A percentile compares a stretch with the other conserved stretches of the same genome.
These are phyloP conservation scores for Atherix ibis DNA, from an alignment of 2,888 invertebrate species.

Conservation along the genomic window DNA sequence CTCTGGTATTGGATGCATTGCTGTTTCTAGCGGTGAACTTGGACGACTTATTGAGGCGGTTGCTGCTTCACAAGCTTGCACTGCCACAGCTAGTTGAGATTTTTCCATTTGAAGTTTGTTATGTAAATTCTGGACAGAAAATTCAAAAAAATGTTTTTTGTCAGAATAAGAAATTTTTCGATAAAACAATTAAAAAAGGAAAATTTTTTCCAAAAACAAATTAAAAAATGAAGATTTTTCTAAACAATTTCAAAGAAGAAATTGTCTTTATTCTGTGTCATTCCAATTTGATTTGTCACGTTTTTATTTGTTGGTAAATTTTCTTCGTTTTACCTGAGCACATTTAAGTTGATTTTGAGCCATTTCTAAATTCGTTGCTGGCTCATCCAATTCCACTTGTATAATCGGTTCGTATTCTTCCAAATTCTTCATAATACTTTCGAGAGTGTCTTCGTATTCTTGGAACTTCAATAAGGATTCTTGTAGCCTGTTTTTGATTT, in stretches of 20 bases:
- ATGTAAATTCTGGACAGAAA: slow-evolving; percentile 42
- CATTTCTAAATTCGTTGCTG: slow-evolving; percentile 56
- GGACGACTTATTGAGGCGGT: slow-evolving; percentile 83
- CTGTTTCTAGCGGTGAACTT: slow-evolving; percentile 73
- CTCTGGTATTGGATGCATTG: slow-evolving; percentile 70
- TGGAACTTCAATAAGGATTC: slow-evolving; percentile 86
- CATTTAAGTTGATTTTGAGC: slow-evolving; percentile 57
- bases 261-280: too few species aligned
- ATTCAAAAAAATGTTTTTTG: slow-evolving; percentile 3
- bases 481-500: slow-evolving; percentile 73
- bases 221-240: too few species aligned
- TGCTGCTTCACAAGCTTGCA: slow-evolving; percentile 86
- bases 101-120: slow-evolving; percentile 82
- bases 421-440: slow-evolving; percentile 67
- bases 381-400: slow-evolving; percentile 52
- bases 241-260: too few species aligned
- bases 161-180: slow-evolving; percentile 1
- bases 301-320: too few species aligned
- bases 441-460: slow-evolving; percentile 80
- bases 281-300: too few species aligned
- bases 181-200: too few species aligned
- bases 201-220: too few species aligned
- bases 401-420: slow-evolving; percentile 67
- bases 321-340: slow-evolving; percentile 43
- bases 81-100: slow-evolving; percentile 66